Evolutionary conservation across 2,113 vertebrate genomes (phyloP), one percentile per base, ranked within the genome.

Genomic region (Pipra filicauda): DNA sequence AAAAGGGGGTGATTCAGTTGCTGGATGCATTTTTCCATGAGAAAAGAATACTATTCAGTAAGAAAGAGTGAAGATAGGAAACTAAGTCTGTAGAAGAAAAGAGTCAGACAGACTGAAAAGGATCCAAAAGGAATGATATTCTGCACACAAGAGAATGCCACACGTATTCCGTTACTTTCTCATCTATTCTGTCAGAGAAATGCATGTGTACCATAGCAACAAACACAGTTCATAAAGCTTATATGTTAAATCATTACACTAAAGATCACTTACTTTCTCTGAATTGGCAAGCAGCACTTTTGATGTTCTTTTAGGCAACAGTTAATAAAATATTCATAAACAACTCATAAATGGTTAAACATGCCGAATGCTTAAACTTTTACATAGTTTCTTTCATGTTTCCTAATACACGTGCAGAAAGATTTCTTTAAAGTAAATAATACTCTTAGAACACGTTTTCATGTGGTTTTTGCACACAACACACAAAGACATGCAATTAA

Each of bases 271-370:
- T 88, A 76, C 21, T 52, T 96, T 75, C 91, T 95, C 67, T 91
- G 93, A 96, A 93, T 28, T 92, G 61, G 37, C 37, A 72, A 58
- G 33, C 52, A 82, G 37, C 54, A 77, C 55, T 95, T 89, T 93
- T 94, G 86, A 87, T 95, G 44, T 95, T 95, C 83, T 96, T 85
- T 96, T 95, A 89, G 94, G 70, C 86, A 95, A 52, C 35, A 43
- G 92, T 89, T 92, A 78, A 94, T 97, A 90, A 96, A 97, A 97
- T 96, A 98, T 97, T 96, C 93, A 97, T 96, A 89, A 93, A 39
- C 73, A 72, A 88, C 83, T 98, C 86, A 92, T 90, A 96, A 97
- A 96, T 95, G 88, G 87, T 89, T 96, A 97, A 97, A 96, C 7
- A 49, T 64, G 75, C 46, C 84, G 72, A 96, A 92, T 91, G 46